Evolutionary conservation across 2,113 vertebrate species (phyloP).

Genomic region (Petrocephalus microphthalmus): DNA sequence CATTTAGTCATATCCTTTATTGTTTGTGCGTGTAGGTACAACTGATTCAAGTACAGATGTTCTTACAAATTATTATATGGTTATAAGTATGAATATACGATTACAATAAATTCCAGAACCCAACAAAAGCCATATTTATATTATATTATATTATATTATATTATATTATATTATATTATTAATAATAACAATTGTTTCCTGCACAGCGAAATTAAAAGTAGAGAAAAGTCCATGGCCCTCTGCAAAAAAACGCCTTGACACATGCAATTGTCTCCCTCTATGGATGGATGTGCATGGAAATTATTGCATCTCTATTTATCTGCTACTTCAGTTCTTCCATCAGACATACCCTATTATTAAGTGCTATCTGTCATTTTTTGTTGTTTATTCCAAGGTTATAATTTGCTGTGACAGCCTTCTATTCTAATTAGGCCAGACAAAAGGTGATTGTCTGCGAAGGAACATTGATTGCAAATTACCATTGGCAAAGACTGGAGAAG

Average conservation of each 20-base stretch:
- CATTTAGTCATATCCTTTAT: neutral
- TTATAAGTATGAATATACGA: neutral
- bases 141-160: too few relatives aligned
- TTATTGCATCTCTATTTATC: constrained; percentile 16
- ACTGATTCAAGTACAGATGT: neutral
- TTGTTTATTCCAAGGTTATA: constrained; percentile 22
- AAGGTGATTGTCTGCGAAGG: constrained; percentile 18
- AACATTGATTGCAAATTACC: constrained; percentile 22
- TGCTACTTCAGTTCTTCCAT: constrained; percentile 22
- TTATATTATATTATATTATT: neutral
- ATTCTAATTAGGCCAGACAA: constrained; percentile 26
- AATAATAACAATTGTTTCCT: neutral
- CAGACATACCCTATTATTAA: constrained; percentile 20
- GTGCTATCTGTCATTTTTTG: constrained; percentile 22
- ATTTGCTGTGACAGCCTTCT: constrained; percentile 23
- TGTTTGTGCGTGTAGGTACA: too few relatives aligned
- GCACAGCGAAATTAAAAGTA: neutral
- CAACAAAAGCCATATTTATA: neutral
- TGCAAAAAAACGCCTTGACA: neutral
- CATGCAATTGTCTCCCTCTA: neutral
- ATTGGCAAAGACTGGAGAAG: constrained; percentile 18
- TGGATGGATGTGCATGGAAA: constrained; percentile 1
- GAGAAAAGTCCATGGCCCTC: neutral
- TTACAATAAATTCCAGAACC: neutral
- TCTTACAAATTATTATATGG: neutral